Percentiles rank a stretch among this genome's conserved stretches.
Evolutionary conservation across 2,888 invertebrate genomes (phyloP).

Genomic region (Lamellibrachia satsuma): DNA sequence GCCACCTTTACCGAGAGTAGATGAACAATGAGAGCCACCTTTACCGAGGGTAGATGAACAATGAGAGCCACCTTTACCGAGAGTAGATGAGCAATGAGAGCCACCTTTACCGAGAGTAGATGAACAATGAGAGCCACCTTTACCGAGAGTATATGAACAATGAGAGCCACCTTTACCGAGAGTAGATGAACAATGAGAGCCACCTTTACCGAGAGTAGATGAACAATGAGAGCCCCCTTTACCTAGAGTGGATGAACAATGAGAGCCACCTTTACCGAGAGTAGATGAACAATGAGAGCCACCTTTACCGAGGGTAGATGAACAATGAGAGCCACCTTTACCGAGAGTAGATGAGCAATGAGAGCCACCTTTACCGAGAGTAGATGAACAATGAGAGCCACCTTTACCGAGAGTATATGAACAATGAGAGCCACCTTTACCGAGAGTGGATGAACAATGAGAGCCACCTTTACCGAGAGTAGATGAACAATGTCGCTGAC

Average conservation of each 20-base stretch:
- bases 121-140: not conserved
- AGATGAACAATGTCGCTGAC: not conserved
- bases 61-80: not conserved
- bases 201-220: not conserved
- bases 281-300: not conserved
- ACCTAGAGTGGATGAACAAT: not conserved
- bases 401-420: not conserved
- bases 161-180: not conserved
- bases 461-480: not conserved
- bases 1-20: not conserved
- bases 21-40: not conserved
- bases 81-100: not conserved
- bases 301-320: not conserved
- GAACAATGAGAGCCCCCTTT: no score
- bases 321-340: not conserved
- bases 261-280: not conserved
- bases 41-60: not conserved
- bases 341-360: not conserved
- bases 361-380: not conserved
- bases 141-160: not conserved
- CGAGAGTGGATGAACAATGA: not conserved
- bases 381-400: not conserved
- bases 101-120: not conserved
- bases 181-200: not conserved
- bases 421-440: not conserved